phyloP scores from a whole-genome alignment of 2,797 vertebrate genomes.

The Taeniopygia guttata region DNA sequence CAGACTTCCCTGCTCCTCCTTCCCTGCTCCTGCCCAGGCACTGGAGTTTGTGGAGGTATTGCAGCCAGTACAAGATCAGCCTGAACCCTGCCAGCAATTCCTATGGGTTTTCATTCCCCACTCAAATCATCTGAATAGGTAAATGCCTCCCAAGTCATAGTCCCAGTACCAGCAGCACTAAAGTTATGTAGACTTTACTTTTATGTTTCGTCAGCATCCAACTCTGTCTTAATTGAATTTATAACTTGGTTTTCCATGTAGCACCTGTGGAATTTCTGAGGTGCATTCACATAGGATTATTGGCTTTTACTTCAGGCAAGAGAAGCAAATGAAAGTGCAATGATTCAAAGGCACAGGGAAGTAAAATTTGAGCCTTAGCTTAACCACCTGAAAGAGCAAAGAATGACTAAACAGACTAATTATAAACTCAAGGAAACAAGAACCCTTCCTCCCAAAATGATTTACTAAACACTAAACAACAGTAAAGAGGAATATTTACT shows the following conservation, averaged over 20 bases:
- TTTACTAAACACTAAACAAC: background rate
- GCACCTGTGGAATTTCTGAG: background rate
- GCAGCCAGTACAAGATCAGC: background rate
- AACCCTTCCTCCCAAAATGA: background rate
- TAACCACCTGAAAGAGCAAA: background rate
- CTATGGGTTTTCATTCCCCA: background rate
- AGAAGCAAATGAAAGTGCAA: background rate
- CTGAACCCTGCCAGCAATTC: background rate
- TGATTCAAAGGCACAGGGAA: background rate
- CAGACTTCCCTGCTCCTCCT: too few species aligned
- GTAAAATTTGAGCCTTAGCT: background rate
- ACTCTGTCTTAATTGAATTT: background rate
- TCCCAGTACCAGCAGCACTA: background rate
- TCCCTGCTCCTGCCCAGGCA: too few species aligned
- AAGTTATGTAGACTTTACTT: background rate
- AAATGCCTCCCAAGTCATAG: background rate
- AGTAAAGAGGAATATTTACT: background rate
- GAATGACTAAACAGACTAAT: background rate
- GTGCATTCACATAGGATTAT: background rate
- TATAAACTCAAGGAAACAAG: background rate
- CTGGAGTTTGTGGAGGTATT: background rate
- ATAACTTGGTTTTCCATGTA: background rate
- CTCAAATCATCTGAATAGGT: background rate
- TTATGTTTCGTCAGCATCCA: background rate
- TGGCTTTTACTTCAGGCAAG: slow-evolving; percentile 25